Percentiles rank a stretch among this genome's conserved stretches.
Evolutionary conservation across 1,140 invertebrate genomes (phyloP).

Genomic region (Drosophila suzukii): DNA sequence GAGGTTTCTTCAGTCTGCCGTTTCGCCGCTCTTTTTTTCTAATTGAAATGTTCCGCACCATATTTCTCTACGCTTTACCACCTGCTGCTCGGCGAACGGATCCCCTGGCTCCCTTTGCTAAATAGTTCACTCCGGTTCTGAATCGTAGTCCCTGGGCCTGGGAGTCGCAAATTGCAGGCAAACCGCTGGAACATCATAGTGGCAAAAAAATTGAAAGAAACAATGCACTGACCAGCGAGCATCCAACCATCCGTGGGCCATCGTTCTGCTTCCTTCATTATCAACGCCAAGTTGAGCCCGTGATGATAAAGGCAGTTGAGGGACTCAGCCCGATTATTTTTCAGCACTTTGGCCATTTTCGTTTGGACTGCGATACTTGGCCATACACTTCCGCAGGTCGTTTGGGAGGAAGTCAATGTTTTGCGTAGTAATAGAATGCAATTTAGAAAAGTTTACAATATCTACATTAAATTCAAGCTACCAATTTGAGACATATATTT

Average conservation of each 20-base stretch:
- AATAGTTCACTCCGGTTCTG: constrained; percentile 62
- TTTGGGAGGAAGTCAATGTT: background rate
- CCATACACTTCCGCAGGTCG: background rate
- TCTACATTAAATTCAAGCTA: too few species aligned
- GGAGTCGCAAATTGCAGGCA: constrained; percentile 59
- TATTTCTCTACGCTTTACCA: constrained; percentile 81
- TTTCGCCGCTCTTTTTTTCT: constrained; percentile 57
- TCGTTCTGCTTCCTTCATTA: constrained; percentile 62
- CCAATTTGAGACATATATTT: too few species aligned
- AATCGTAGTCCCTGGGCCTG: constrained; percentile 22
- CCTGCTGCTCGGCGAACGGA: constrained; percentile 62
- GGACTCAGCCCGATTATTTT: constrained; percentile 69
- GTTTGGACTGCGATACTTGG: constrained; percentile 15
- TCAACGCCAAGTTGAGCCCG: constrained; percentile 77
- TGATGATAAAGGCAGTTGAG: constrained; percentile 72
- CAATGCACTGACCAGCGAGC: constrained; percentile 62
- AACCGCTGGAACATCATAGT: constrained; percentile 51
- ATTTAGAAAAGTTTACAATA: too few species aligned
- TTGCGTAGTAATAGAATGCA: too few species aligned
- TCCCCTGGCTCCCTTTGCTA: constrained; percentile 48
- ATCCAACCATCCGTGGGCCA: constrained; percentile 36
- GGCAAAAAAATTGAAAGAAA: constrained; percentile 34
- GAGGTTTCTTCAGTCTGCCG: constrained; percentile 50
- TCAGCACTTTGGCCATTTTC: constrained; percentile 52
- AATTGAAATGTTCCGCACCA: constrained; percentile 80